Evolutionary conservation across 2,113 vertebrate genomes (phyloP), one percentile per base, ranked within the genome.

Genomic region (Vidua macroura): DNA sequence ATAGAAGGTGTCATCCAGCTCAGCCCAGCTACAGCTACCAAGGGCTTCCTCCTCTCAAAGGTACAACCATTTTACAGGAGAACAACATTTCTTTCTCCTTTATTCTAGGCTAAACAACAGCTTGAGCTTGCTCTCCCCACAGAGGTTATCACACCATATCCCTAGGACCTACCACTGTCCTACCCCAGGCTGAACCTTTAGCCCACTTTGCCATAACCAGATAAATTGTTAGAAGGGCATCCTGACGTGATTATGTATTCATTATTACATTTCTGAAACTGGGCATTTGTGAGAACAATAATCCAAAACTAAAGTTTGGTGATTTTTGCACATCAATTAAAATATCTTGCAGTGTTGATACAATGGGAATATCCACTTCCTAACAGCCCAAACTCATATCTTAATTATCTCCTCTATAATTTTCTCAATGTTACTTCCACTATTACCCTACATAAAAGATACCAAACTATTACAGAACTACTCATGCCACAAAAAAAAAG

Each of bases 351-450:
- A 35, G 20, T 53, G 15, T 27, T 63, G n/a, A 83, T 31, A 23
- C 10, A 86, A 63, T 0, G 3, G 18, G 6, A 58, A 69, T 27
- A 5, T 72, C 43, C 2, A 23, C 44, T 59, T 62, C 25, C 20
- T 35, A 30, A 10, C 9, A 58, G 28, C 59, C 72, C 33, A 79
- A 44, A 68, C 19, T 58, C 0, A 0, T 39, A 35, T 30, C 22
- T 81, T 56, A 74, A 6, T 44, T 20, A 78, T 31, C 33, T 81
- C 16, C 8, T 86, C 33, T 58, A 31, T 12, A 62, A 43, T 15
- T 41, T 39, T 67, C n/a, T 60, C 37, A 13, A 25, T 41, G 20
- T 37, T 62, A 55, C 15, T n/a, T 70, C 35, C 68, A 63, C 14
- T 83, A 22, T 63, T 44, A 84, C 17, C 13, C 13, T 59, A 33